Conservation (phyloP, 2,113 vertebrate species). For the Erinaceus europaeus region DNA sequence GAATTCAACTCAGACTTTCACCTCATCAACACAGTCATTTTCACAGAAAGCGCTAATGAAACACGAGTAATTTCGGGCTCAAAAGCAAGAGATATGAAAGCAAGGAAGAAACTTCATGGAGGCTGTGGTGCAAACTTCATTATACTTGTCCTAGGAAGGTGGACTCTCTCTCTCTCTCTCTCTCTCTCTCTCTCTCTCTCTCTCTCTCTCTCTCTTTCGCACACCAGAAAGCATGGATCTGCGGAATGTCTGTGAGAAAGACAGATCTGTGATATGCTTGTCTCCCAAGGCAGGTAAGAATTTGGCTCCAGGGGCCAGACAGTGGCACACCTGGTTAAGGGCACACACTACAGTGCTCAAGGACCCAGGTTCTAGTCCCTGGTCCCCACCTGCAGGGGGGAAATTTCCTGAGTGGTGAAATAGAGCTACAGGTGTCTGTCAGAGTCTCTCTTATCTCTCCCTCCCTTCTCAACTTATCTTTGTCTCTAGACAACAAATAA, state of each 20-base stretch:
- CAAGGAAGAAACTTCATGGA: background rate
- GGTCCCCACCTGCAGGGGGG: too few species aligned
- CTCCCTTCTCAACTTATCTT: too few species aligned
- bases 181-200: background rate
- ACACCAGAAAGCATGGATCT: background rate
- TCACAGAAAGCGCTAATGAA: background rate
- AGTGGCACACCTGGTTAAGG: too few species aligned
- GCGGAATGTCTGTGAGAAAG: fast-evolving
- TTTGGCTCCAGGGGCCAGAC: too few species aligned
- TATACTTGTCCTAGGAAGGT: background rate
- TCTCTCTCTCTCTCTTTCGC: background rate
- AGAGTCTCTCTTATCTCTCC: too few species aligned
- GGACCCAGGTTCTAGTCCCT: too few species aligned
- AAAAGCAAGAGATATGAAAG: background rate
- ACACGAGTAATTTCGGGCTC: background rate
- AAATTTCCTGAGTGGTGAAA: too few species aligned
- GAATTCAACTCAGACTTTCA: background rate
- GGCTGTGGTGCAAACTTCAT: background rate
- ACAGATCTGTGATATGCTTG: background rate
- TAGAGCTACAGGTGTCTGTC: too few species aligned
- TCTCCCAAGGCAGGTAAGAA: background rate
- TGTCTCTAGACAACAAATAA: too few species aligned
- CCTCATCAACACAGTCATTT: background rate
- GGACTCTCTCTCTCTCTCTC: background rate
- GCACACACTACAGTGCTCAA: too few species aligned